phyloP scores from a whole-genome alignment of 2,797 vertebrate genomes.

The Silurus aristotelis region DNA sequence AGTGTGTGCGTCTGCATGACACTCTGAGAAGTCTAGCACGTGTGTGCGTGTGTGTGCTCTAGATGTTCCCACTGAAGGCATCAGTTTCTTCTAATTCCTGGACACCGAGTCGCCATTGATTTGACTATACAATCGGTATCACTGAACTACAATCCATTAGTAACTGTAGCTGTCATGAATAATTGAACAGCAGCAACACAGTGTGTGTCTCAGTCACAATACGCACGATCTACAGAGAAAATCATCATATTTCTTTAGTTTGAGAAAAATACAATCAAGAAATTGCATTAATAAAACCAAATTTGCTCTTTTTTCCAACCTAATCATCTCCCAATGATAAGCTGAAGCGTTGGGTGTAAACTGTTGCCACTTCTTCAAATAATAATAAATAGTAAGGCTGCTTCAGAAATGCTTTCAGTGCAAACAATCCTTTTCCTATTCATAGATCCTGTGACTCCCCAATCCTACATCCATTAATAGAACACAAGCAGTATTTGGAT shows the following conservation, averaged over 20 bases:
- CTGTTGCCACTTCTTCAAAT: too few species aligned
- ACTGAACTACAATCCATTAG: conserved; percentile 5
- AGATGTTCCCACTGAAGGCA: background rate
- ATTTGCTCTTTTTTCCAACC: background rate
- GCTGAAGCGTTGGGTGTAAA: background rate
- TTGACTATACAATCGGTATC: background rate
- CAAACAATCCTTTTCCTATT: background rate
- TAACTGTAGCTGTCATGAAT: background rate
- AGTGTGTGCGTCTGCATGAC: conserved; percentile 1
- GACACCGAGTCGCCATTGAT: conserved; percentile 18
- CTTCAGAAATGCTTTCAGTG: background rate
- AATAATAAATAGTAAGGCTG: background rate
- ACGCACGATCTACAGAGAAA: background rate
- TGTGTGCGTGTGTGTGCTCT: background rate
- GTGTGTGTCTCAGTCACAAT: background rate
- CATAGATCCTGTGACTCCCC: background rate
- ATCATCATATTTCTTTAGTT: background rate
- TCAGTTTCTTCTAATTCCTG: background rate
- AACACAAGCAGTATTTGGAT: background rate
- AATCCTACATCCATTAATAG: background rate
- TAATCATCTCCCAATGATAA: background rate
- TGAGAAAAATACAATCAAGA: too few species aligned
- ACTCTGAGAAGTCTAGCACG: background rate
- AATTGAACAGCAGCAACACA: background rate
- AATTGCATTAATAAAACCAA: background rate